Base-by-base conservation (phyloP, 2,888 invertebrate species). In the Agonopterix heracliana region DNA sequence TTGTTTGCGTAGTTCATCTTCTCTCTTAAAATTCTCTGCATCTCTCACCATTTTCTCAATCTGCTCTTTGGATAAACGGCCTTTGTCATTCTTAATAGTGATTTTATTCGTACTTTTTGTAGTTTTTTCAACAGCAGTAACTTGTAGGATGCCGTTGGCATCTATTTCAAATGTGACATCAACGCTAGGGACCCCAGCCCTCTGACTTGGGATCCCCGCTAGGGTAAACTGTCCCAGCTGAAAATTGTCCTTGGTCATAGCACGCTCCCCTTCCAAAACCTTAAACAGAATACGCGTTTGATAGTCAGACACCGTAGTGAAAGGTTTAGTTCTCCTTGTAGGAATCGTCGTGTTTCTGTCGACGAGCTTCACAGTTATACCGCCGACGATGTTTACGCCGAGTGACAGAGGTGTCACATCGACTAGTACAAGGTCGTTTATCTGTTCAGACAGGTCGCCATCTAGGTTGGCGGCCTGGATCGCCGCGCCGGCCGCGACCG, bases 301-400 rank as follows among this genome's bases (percentile, higher is more conserved):
- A 73, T 94, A 94, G 78, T 94, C 94, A 0, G 92, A 74, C 66
- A 92, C 94, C 0, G 94, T 95, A 26, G 93, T 91, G 78, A 94
- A 95, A 0, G 89, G 90, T 68, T 92, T 89, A 0, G 90, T 79
- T 66, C 91, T 91, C 63, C 91, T 92, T 74, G 90, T 90, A 0
- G 92, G 93, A 55, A 92, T 92, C 57, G 91, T 81, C 12, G 85
- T 74, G 68, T 93, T 93, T 58, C 93, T 81, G 57, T 93, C 92
- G 46, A 93, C 89, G 40, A 94, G 89, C 56, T 91, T 92, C 2
- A 90, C 87, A 93, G 93, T 93, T 2, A 93, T 92, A 10, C 93
- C 93, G 10, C 93, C 93, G 11, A 92, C 92, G 0, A 92, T 93
- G 73, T 94, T 94, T 51, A 93, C 92, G 46, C 92, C 92, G 52